A percentile compares a stretch with the other conserved stretches of the same genome.
Conservation (phyloP, 2,113 vertebrate species). For the Laticauda colubrina region DNA sequence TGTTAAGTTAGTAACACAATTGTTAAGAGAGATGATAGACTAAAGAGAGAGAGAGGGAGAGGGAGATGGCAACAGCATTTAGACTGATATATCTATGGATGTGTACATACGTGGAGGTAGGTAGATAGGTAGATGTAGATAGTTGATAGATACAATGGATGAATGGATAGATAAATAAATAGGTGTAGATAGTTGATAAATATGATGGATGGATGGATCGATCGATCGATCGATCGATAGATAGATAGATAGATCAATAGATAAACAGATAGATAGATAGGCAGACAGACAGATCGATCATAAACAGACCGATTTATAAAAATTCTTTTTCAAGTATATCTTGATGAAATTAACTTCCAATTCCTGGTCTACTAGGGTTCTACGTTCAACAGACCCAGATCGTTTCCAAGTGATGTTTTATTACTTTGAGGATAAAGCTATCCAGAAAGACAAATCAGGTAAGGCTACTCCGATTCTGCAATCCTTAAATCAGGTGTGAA, state of each 20-base stretch:
- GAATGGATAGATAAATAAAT: too few relatives aligned
- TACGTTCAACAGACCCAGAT: slow-evolving; percentile 89
- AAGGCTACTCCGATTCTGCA: slow-evolving; percentile 41
- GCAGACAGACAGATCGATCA: neutral
- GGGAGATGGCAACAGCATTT: too few relatives aligned
- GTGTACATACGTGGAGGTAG: too few relatives aligned
- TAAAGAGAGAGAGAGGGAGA: too few relatives aligned
- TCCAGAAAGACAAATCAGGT: slow-evolving; percentile 98
- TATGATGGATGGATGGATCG: neutral
- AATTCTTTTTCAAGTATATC: neutral
- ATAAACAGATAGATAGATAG: too few relatives aligned
- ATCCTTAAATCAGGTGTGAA: neutral
- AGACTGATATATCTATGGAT: too few relatives aligned
- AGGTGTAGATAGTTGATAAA: too few relatives aligned
- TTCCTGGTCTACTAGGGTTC: slow-evolving; percentile 73
- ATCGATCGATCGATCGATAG: too few relatives aligned
- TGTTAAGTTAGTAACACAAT: too few relatives aligned
- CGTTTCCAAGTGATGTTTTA: slow-evolving; percentile 97
- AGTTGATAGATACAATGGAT: too few relatives aligned
- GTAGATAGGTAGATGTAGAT: too few relatives aligned
- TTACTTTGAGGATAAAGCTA: slow-evolving; percentile 97
- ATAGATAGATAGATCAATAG: neutral
- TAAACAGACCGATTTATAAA: neutral
- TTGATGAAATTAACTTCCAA: neutral
- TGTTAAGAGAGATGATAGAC: too few relatives aligned